Base-by-base conservation (phyloP, 2,113 vertebrate genomes). In the Rhea pennata region DNA sequence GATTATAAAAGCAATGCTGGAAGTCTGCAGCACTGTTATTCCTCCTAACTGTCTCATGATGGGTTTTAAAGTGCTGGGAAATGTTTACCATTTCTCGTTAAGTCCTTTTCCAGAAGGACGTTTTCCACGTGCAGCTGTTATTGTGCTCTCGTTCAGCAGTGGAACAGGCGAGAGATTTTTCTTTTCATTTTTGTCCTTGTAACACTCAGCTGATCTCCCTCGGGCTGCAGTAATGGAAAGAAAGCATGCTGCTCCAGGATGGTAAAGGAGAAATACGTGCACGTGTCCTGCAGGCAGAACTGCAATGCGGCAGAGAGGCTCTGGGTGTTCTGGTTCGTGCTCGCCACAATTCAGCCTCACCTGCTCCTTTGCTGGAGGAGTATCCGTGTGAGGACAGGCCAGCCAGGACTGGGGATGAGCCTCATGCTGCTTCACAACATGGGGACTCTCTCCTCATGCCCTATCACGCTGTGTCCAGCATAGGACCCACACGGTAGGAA, bases 261-360 rank as follows among this genome's bases (percentile, higher is more conserved):
- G 77, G 78, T 74, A 84, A 67, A 72, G 72, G 53, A 50, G 51
- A 81, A 15, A 21, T 62, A 2, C 0, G 0, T 24, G 5, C 83
- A 26, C 0, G 0, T 46, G 13, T 48, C 33, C 72, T 53, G 15
- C 1, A 1, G 76, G 48, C 1, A 1, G 36, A 75, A 36, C 20
- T 4, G 2, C 0, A 4, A 23, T 39, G 26, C 58, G 15, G 24
- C 59, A 53, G 39, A 24, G 62, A 56, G 27, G 23, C 23, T 95
- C 21, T 0, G 50, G 33, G 51, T 9, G 11, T 66, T 73, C 29
- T 44, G 36, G 39, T 79, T 33, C 14, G 15, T 3, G 1, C 69
- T 19, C 2, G 1, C 14, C 4, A 0, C 9, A 36, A 42, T 12
- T 48, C 76, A 66, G 26, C 48, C 50, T 33, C 12, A 0, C 1